Percentiles rank a stretch among this genome's conserved stretches.
These are phyloP conservation scores for Neodon shergylaensis DNA, from an alignment of 2,113 vertebrate species.

Conservation along the genomic window DNA sequence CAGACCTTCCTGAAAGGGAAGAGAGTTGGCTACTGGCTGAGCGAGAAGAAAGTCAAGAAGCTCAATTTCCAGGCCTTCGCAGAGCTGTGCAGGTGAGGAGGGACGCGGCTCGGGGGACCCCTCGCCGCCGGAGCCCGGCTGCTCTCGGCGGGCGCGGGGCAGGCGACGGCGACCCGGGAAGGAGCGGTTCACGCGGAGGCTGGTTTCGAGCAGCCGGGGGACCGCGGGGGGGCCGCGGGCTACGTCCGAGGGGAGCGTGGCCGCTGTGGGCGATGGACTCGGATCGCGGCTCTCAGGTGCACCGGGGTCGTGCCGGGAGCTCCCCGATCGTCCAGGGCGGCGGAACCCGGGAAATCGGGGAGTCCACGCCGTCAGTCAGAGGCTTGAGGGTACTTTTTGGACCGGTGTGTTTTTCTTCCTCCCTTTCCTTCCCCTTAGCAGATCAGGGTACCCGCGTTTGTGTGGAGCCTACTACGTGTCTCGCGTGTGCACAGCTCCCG, in stretches of 20 bases:
- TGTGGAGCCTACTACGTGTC: conserved; percentile 37
- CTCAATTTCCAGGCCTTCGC: conserved; percentile 98
- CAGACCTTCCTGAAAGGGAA: conserved; percentile 97
- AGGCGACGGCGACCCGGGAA: conserved; percentile 20
- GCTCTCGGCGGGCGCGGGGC: not conserved
- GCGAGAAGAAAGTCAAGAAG: conserved; percentile 99
- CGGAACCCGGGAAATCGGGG: conserved; percentile 15
- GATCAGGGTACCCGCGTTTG: not conserved
- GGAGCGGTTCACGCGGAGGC: not conserved
- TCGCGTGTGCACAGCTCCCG: not conserved
- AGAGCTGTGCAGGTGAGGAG: conserved; percentile 94
- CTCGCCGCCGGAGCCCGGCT: not conserved
- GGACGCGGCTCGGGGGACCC: conserved; percentile 36
- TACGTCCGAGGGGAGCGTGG: conserved; percentile 33
- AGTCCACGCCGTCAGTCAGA: not conserved
- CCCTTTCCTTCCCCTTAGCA: not conserved
- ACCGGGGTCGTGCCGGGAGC: not conserved
- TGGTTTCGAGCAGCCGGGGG: conserved; percentile 35
- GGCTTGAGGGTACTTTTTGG: conserved; percentile 49
- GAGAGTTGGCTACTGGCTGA: conserved; percentile 98
- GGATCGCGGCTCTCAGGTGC: conserved; percentile 61
- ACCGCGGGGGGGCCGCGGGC: conserved; percentile 32
- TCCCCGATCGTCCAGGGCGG: not conserved
- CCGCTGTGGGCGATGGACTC: conserved; percentile 2
- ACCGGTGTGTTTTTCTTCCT: not conserved